Evolutionary conservation across 2,888 invertebrate species (phyloP).

Genomic region (Morpho achilles): DNA sequence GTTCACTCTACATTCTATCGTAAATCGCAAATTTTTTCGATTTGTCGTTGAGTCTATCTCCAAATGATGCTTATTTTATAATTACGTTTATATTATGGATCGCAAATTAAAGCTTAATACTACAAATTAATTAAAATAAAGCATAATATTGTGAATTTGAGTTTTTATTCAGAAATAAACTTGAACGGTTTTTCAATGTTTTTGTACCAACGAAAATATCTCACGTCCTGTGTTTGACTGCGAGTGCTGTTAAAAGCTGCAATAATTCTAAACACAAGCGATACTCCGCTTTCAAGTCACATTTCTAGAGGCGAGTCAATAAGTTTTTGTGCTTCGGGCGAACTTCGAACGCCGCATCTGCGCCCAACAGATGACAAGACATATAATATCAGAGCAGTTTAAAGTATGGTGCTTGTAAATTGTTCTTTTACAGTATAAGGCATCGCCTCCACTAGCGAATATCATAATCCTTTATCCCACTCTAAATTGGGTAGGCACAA

Average conservation of each 20-base stretch:
- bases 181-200: not conserved
- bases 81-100: too few species aligned
- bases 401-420: slow-evolving; percentile 2
- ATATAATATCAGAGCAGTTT: slow-evolving; percentile 8
- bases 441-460: too few species aligned
- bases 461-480: too few species aligned
- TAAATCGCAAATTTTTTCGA: too few species aligned
- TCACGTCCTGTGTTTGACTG: not conserved
- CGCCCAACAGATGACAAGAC: slow-evolving; percentile 3
- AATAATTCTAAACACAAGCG: slow-evolving; percentile 10
- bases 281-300: slow-evolving; percentile 6
- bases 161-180: too few species aligned
- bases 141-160: too few species aligned
- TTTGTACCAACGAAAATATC: not conserved
- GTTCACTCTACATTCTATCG: too few species aligned
- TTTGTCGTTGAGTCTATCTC: too few species aligned
- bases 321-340: slow-evolving; percentile 10
- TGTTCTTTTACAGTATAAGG: not conserved
- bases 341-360: slow-evolving; percentile 2
- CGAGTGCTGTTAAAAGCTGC: slow-evolving; percentile 12
- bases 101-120: too few species aligned
- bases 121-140: too few species aligned
- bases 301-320: slow-evolving; percentile 8
- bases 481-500: too few species aligned
- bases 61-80: too few species aligned